phyloP scores from a whole-genome alignment of 2,797 vertebrate genomes.

The Enoplosus armatus region DNA sequence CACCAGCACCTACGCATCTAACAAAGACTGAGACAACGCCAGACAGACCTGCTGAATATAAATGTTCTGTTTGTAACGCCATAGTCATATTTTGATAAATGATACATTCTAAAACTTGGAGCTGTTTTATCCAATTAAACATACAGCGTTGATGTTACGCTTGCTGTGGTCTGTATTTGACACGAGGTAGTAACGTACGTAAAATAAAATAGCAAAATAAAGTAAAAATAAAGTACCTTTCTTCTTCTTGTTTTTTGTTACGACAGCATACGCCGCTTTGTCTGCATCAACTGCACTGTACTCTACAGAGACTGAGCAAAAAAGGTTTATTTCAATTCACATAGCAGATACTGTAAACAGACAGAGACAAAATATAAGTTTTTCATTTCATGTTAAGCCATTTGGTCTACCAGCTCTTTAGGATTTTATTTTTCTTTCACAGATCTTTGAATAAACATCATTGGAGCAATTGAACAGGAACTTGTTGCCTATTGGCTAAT shows the following conservation, averaged over 20 bases:
- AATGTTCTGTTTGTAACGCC: neutral
- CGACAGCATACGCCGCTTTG: neutral
- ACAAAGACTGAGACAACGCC: neutral
- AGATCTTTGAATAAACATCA: neutral
- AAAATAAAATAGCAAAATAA: neutral
- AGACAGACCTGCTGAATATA: neutral
- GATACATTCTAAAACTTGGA: neutral
- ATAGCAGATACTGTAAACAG: neutral
- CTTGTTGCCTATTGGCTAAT: neutral
- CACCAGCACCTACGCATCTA: neutral
- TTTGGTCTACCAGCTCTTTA: too few relatives aligned
- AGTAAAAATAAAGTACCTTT: constrained; percentile 10
- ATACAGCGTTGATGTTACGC: neutral
- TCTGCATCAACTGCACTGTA: neutral
- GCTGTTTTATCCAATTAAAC: neutral
- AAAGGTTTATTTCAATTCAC: neutral
- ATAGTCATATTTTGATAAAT: neutral
- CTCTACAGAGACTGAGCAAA: neutral
- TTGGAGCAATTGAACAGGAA: neutral
- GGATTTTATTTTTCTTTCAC: too few relatives aligned
- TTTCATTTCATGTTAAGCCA: too few relatives aligned
- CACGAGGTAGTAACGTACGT: neutral
- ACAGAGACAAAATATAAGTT: too few relatives aligned
- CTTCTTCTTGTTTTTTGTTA: neutral
- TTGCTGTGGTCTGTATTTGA: neutral